A percentile compares a stretch with the other conserved stretches of the same genome.
Evolutionary conservation across 2,113 vertebrate species (phyloP).

Genomic region (Syrmaticus mikado): DNA sequence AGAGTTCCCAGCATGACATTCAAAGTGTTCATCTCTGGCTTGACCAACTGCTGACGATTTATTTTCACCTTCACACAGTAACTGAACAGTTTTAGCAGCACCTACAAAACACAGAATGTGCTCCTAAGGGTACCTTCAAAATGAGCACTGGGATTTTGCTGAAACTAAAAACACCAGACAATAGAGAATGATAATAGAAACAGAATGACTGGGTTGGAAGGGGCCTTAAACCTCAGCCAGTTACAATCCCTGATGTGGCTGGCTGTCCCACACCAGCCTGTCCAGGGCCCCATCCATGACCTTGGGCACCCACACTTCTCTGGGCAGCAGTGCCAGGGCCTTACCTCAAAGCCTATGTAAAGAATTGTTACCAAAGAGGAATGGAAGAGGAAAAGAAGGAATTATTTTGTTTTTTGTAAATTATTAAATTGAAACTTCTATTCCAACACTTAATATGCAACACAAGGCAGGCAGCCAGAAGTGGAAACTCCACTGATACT

Average conservation of each 20-base stretch:
- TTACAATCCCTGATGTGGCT: too few relatives aligned
- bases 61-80: conserved; percentile 99
- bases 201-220: too few relatives aligned
- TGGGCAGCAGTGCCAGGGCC: too few relatives aligned
- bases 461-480: too few relatives aligned
- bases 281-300: too few relatives aligned
- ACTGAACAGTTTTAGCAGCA: conserved; percentile 95
- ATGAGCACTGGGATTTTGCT: neutral
- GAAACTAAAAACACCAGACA: neutral
- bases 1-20: conserved; percentile 98
- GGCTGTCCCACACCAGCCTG: too few relatives aligned
- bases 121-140: neutral
- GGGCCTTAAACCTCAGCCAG: too few relatives aligned
- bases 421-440: neutral
- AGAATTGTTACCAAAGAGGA: neutral
- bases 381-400: neutral
- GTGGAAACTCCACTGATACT: rapidly evolving
- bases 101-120: conserved; percentile 73
- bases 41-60: conserved; percentile 95
- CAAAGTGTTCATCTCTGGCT: conserved; percentile 97
- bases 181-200: neutral
- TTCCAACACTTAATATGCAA: neutral
- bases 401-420: neutral
- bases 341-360: neutral
- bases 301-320: too few relatives aligned